These are phyloP conservation scores for Aethina tumida DNA, from an alignment of 1,140 invertebrate genomes.

Conservation along the genomic window DNA sequence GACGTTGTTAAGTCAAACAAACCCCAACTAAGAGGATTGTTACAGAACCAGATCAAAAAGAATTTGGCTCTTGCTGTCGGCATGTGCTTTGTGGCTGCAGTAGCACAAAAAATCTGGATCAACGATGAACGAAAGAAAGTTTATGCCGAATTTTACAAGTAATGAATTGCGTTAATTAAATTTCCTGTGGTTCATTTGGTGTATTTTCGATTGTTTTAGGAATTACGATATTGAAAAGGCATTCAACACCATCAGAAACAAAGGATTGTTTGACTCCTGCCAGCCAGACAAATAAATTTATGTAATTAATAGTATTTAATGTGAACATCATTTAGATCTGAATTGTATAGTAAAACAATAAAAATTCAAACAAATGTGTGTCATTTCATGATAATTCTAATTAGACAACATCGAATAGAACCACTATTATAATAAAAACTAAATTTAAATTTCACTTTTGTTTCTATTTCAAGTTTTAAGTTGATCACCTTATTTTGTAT, in stretches of 20 bases:
- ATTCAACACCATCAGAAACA: constrained; percentile 43
- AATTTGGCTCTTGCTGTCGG: constrained; percentile 41
- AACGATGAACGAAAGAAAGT: constrained; percentile 44
- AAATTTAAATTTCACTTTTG: too few species aligned
- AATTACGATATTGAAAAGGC: constrained; percentile 46
- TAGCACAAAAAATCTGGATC: constrained; percentile 41
- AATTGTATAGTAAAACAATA: too few species aligned
- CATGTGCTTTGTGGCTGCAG: constrained; percentile 34
- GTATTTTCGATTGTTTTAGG: constrained; percentile 32
- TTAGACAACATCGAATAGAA: too few species aligned
- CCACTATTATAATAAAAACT: too few species aligned
- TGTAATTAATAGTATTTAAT: too few species aligned
- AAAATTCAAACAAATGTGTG: too few species aligned
- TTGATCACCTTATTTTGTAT: too few species aligned
- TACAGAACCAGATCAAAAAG: constrained; percentile 43
- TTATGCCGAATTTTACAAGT: constrained; percentile 62
- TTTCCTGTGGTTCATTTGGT: constrained; percentile 3
- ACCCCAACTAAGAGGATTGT: constrained; percentile 47
- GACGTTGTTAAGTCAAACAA: constrained; percentile 31
- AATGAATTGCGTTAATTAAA: constrained; percentile 8
- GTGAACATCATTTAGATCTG: too few species aligned
- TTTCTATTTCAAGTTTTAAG: too few species aligned
- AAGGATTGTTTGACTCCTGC: constrained; percentile 46
- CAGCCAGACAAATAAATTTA: constrained; percentile 15
- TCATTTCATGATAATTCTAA: too few species aligned